Base-by-base conservation (phyloP, 2,888 invertebrate genomes). In the Pomacea canaliculata region DNA sequence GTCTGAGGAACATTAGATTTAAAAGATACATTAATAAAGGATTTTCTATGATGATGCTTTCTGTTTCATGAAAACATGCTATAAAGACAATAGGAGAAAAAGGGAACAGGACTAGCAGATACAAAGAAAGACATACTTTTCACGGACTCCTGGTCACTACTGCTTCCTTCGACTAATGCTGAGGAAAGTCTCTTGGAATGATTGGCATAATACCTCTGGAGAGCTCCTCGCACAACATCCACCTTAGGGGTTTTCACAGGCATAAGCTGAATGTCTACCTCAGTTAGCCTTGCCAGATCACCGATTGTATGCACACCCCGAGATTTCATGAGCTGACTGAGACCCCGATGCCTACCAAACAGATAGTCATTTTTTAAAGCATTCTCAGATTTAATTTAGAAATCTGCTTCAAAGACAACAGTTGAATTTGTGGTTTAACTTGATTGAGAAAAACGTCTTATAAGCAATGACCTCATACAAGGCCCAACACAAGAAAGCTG, bases 211-310 rank as follows among this genome's bases (percentile, higher is more conserved):
- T 66, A 86, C 46, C 79, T 80, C 27, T 71, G 76, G 51, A 89
- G 83, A 7, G 83, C 87, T 71, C 82, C 81, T 18, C 82, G 76
- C 56, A 89, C 84, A 8, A 83, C 87, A 16, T 80, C 76, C 7
- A 89, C 86, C 71, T 89, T 89, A 0, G 90, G 90, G 13, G 86
- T 81, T 9, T 84, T 81, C 66, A 90, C 85, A 0, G 90, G 90
- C 65, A 89, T 80, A 66, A 85, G 84, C 73, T 89, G 83, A 49
- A 90, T 84, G 37, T 89, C 87, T 5, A 80, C 78, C 76, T 89
- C 89, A 0, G 88, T 84, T 69, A 89, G 80, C 8, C 83, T 71
- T 48, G 86, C 83, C 49, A 90, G 78, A 76, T 90, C 85, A 9
- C 89, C 90, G 13, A 90, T 84, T 0, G 89, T 89, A 62, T 81